Conservation (phyloP, 2,888 invertebrate species). For the Ophioninae sp. region DNA sequence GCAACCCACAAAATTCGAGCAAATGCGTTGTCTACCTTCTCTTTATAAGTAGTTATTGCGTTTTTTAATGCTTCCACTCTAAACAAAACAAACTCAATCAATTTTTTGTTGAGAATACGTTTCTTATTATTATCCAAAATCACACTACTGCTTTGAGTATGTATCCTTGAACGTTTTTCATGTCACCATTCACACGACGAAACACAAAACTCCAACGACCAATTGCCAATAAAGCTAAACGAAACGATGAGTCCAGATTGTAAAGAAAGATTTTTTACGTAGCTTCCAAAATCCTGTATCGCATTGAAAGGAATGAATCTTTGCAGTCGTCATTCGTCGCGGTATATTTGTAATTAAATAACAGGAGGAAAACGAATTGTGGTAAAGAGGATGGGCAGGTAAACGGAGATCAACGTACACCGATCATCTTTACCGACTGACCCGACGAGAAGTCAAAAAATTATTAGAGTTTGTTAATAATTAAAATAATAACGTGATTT, state of each 20-base stretch:
- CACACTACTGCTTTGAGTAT: neutral
- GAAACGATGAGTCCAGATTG: neutral
- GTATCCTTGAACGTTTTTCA: neutral
- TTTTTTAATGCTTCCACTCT: neutral
- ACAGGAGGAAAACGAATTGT: slow-evolving; percentile 21
- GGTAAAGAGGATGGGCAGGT: slow-evolving; percentile 15
- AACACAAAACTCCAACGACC: neutral
- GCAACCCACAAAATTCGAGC: too few species aligned
- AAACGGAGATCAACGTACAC: slow-evolving; percentile 31
- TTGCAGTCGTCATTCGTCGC: slow-evolving; percentile 49
- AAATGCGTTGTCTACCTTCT: neutral
- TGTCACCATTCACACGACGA: neutral
- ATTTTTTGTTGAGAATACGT: neutral
- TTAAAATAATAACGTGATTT: slow-evolving; percentile 63
- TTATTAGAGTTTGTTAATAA: slow-evolving; percentile 63
- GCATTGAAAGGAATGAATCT: slow-evolving; percentile 62
- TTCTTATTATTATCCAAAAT: neutral
- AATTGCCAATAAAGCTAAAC: neutral
- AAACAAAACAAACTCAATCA: neutral
- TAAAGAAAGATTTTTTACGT: slow-evolving; percentile 32
- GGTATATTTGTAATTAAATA: slow-evolving; percentile 60
- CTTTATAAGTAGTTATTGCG: neutral
- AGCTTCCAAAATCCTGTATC: slow-evolving; percentile 67
- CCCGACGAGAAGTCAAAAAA: slow-evolving; percentile 54
- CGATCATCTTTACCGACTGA: slow-evolving; percentile 50